Base-by-base conservation (phyloP, 1,140 invertebrate species). In the Armadillidium nasatum region DNA sequence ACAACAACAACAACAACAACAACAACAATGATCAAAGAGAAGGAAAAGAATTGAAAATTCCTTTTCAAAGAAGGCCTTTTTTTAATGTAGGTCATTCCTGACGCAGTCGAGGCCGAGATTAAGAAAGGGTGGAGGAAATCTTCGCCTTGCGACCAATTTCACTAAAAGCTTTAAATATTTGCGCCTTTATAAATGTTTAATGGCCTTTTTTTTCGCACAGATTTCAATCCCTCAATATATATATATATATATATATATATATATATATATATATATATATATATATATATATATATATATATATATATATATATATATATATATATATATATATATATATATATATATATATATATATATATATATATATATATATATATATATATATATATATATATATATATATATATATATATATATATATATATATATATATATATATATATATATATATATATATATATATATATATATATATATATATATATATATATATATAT, bases 281-380 rank as follows among this genome's bases (percentile, higher is more conserved):
- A 10, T 2, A 11, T 45, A 60, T 60, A 60, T 60, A 60, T 60
- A 60, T 60, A 60, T 60, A 60, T 60, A 60, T 33, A 33, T 33
- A 33, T 33, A 33, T 33, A 60, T 60, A 60, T 60, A 60, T 60
- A 60, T 60, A 60, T n/a, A 60, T 60, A 60, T 60, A 54, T 60
- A 60, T 60, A 60, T 60, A 21, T 60, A 60, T n/a, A 60, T 60
- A 60, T 60, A 60, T 60, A 60, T 60, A 60, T 60, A 60, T 60
- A 60, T n/a, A 60, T 60, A 60, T 60, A 60, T 60, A 60, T 60
- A 60, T 60, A 60, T 60, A 60, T 60, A 60, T 60, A 60, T 60
- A 60, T 60, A 60, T 60, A 60, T 60, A 60, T 54, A 10, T 54
- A 54, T 54, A 54, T 54, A 54, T 10, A 10, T n/a, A 54, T 54